Conservation (phyloP, 1,140 invertebrate species). For the Acromyrmex heyeri region DNA sequence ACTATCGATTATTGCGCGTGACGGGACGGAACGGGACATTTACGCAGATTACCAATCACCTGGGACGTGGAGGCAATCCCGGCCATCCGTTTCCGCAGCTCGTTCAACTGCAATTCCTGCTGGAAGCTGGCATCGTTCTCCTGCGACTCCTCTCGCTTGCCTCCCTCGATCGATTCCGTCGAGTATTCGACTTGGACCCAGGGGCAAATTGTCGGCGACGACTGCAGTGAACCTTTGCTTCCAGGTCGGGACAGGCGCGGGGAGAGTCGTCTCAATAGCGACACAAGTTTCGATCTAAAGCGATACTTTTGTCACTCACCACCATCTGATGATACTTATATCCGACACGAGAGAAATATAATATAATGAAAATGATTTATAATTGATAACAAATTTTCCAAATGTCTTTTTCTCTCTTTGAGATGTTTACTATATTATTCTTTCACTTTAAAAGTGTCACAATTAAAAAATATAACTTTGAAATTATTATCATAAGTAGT, state of each 20-base stretch:
- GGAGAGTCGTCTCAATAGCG: constrained; percentile 83
- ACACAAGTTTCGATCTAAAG: constrained; percentile 83
- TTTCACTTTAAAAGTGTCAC: no score
- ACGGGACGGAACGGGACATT: constrained; percentile 9
- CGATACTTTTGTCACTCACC: not conserved
- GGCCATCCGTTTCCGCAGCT: constrained; percentile 80
- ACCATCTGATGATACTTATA: not conserved
- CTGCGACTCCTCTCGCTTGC: constrained; percentile 73
- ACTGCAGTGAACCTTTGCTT: constrained; percentile 76
- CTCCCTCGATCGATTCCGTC: constrained; percentile 75
- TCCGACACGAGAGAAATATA: no score
- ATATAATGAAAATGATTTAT: not conserved
- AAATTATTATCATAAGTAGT: no score
- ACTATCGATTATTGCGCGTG: constrained; percentile 24
- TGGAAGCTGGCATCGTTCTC: constrained; percentile 80
- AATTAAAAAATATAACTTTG: no score
- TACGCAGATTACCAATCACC: constrained; percentile 64
- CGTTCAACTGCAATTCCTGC: constrained; percentile 81
- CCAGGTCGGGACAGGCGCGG: constrained; percentile 82
- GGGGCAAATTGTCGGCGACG: constrained; percentile 81
- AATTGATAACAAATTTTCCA: no score
- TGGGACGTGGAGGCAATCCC: constrained; percentile 73
- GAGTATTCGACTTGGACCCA: constrained; percentile 83
- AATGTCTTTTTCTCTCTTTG: no score
- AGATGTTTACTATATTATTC: no score